Conservation (phyloP, 1,140 invertebrate species). For the Bombus difficillimus region DNA sequence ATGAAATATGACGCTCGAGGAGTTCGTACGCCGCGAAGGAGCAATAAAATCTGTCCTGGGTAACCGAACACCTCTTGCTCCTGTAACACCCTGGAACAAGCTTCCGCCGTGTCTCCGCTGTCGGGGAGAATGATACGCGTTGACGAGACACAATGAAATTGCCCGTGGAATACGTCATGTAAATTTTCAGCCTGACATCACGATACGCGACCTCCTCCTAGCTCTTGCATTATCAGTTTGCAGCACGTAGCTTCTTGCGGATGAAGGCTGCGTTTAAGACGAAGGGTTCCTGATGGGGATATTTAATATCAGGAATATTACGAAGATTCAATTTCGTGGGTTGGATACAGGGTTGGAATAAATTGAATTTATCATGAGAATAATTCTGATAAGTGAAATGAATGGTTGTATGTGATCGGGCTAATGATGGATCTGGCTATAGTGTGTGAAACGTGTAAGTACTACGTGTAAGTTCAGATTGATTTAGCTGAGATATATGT, state of each 20-base stretch:
- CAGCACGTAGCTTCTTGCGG: background rate
- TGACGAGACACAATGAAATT: constrained; percentile 63
- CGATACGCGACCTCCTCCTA: background rate
- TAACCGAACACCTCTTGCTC: constrained; percentile 23
- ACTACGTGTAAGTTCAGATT: background rate
- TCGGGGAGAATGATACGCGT: constrained; percentile 21
- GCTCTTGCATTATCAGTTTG: background rate
- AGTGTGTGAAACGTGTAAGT: background rate
- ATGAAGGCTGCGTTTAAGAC: background rate
- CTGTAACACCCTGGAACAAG: constrained; percentile 14
- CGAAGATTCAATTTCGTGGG: background rate
- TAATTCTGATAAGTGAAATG: background rate
- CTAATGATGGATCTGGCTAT: background rate
- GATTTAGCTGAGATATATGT: no score
- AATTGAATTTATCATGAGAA: background rate
- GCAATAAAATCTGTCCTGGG: constrained; percentile 59
- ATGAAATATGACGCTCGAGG: constrained; percentile 60
- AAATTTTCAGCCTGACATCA: constrained; percentile 46
- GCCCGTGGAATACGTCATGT: constrained; percentile 39
- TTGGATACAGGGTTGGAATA: background rate
- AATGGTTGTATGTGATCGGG: background rate
- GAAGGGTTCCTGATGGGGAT: background rate
- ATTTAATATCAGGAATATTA: background rate
- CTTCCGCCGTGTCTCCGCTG: constrained; percentile 10
- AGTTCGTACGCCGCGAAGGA: constrained; percentile 37